Evolutionary conservation across 2,888 invertebrate genomes (phyloP).

Genomic region (Thymelicus sylvestris): DNA sequence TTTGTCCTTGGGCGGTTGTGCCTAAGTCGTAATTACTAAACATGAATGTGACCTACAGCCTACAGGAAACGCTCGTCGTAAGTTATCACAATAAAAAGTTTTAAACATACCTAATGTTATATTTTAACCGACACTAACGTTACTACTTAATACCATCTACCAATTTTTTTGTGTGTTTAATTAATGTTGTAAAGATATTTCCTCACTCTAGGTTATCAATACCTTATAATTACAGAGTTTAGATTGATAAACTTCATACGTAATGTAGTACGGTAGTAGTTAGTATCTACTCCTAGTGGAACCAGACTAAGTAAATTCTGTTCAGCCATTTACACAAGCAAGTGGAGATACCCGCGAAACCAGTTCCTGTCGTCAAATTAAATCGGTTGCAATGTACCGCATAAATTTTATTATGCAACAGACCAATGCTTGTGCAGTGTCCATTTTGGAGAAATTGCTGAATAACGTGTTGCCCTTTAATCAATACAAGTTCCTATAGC

Average conservation of each 20-base stretch:
- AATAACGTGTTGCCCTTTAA: slow-evolving; percentile 50
- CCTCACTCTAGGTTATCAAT: neutral
- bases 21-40: too few relatives aligned
- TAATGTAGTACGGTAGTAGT: neutral
- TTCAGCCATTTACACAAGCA: slow-evolving; percentile 36
- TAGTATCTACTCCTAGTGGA: neutral
- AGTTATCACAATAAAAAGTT: too few relatives aligned
- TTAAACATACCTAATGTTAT: too few relatives aligned
- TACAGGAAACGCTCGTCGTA: too few relatives aligned
- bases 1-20: too few relatives aligned
- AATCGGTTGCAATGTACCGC: slow-evolving; percentile 43
- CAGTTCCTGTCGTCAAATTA: slow-evolving; percentile 55
- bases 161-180: too few relatives aligned
- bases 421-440: slow-evolving; percentile 41
- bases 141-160: too few relatives aligned
- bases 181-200: neutral
- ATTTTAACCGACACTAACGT: too few relatives aligned
- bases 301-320: slow-evolving; percentile 16
- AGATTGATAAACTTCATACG: neutral
- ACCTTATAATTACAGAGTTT: too few relatives aligned
- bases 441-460: slow-evolving; percentile 63
- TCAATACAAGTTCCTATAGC: slow-evolving; percentile 15
- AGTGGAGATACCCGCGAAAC: slow-evolving; percentile 42
- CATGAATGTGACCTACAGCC: too few relatives aligned
- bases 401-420: slow-evolving; percentile 47